Percentiles rank a stretch among this genome's conserved stretches.
Conservation (phyloP, 2,113 vertebrate species). For the Vanacampus margaritifer region DNA sequence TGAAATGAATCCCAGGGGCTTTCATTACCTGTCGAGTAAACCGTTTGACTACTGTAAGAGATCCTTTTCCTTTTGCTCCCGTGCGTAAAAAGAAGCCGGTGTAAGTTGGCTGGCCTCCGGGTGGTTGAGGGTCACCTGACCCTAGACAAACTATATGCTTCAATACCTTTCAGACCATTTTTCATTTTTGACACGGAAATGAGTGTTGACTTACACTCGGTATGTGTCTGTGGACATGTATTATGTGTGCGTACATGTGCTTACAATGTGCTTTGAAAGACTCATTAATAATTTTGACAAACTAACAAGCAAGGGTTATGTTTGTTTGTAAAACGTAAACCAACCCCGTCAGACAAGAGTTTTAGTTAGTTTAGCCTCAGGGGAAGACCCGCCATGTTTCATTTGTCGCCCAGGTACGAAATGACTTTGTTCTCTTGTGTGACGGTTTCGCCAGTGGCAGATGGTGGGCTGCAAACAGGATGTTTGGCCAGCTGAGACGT, state of each 20-base stretch:
- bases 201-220: slow-evolving; percentile 43
- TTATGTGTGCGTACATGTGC: not conserved
- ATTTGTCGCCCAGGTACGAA: slow-evolving; percentile 34
- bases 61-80: slow-evolving; percentile 38
- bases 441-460: slow-evolving; percentile 62
- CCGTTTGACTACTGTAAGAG: slow-evolving; percentile 42
- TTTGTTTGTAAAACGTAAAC: not conserved
- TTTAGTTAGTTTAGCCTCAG: slow-evolving; percentile 37
- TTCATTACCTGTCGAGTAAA: slow-evolving; percentile 51
- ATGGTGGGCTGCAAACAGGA: slow-evolving; percentile 62
- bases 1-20: slow-evolving; percentile 55
- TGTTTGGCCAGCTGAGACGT: slow-evolving; percentile 65
- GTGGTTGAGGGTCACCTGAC: slow-evolving; percentile 46
- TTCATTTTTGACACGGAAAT: slow-evolving; percentile 42
- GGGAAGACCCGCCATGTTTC: slow-evolving; percentile 34
- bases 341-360: slow-evolving; percentile 16
- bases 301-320: not conserved
- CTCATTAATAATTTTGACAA: not conserved
- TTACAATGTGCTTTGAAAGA: not conserved
- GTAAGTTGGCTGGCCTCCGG: slow-evolving; percentile 16
- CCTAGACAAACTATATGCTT: slow-evolving; percentile 47
- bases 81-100: slow-evolving; percentile 30
- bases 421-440: slow-evolving; percentile 60
- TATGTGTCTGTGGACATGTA: slow-evolving; percentile 17
- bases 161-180: slow-evolving; percentile 38